Evolutionary conservation across 2,113 vertebrate genomes (phyloP).

Genomic region (Pseudolaguvia tuberculata): DNA sequence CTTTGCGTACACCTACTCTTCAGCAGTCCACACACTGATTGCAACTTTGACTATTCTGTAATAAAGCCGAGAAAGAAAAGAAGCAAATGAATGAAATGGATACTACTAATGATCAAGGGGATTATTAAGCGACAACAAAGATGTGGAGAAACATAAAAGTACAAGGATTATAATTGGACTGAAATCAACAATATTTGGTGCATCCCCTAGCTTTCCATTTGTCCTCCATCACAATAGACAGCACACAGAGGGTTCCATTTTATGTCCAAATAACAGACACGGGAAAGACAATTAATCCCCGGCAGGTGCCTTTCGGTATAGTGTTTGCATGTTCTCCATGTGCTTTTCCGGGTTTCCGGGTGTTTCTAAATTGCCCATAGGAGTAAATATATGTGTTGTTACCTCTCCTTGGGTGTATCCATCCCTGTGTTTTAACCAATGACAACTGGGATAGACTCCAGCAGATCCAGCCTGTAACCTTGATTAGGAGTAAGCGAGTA

Average conservation of each 20-base stretch:
- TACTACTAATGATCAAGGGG: background rate
- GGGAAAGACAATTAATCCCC: constrained; percentile 10
- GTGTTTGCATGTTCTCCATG: no score
- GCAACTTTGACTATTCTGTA: background rate
- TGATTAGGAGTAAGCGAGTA: no score
- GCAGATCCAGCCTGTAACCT: no score
- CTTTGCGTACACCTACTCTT: constrained; percentile 43
- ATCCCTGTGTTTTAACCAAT: no score
- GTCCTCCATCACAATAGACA: background rate
- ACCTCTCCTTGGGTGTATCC: no score
- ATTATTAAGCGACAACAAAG: background rate
- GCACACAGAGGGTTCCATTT: constrained; percentile 55
- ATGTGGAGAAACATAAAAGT: background rate
- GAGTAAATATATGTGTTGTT: no score
- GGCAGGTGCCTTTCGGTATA: no score
- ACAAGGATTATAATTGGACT: background rate
- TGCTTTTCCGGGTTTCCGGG: no score
- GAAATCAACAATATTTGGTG: background rate
- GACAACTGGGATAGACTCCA: no score
- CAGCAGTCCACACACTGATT: constrained; percentile 26
- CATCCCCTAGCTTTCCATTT: background rate
- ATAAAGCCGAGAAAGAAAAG: background rate
- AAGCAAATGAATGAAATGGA: background rate
- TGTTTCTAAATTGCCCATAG: no score
- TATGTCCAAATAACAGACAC: constrained; percentile 64